phyloP scores from a whole-genome alignment of 2,113 vertebrate genomes.

The Tenrec ecaudatus region DNA sequence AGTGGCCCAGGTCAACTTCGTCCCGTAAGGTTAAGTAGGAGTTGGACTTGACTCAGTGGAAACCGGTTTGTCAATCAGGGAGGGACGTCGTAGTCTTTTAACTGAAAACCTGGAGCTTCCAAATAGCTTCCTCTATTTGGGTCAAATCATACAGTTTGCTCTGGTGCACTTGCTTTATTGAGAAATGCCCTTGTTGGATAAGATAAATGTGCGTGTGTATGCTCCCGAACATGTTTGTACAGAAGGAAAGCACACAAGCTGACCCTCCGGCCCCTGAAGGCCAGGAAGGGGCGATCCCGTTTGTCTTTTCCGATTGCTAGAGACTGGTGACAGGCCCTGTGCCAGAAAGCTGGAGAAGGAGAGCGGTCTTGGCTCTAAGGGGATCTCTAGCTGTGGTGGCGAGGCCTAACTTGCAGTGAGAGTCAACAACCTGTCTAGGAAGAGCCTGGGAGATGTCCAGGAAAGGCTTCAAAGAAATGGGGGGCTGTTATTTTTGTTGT shows the following conservation, averaged over 20 bases:
- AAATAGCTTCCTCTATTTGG: constrained; percentile 9
- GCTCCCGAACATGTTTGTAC: not conserved
- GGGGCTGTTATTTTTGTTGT: too few relatives aligned
- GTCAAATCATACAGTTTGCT: not conserved
- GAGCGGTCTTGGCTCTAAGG: not conserved
- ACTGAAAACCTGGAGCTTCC: constrained; percentile 34
- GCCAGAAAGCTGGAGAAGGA: not conserved
- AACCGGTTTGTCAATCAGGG: not conserved
- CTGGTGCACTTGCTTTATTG: not conserved
- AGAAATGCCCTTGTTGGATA: not conserved
- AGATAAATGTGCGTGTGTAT: not conserved
- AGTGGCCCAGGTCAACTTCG: not conserved
- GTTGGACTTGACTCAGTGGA: not conserved
- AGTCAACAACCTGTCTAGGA: not conserved
- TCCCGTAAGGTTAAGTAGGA: not conserved
- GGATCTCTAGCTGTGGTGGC: rapidly evolving
- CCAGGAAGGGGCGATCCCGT: too few relatives aligned
- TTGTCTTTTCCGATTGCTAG: not conserved
- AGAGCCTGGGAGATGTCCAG: not conserved
- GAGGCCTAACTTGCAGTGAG: not conserved
- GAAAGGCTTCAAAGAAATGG: not conserved
- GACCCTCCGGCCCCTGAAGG: not conserved
- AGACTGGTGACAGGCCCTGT: not conserved
- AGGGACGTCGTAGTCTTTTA: not conserved
- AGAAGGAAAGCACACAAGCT: not conserved